Evolutionary conservation across 2,888 invertebrate species (phyloP), one percentile per base, ranked within the genome.

Genomic region (Drosophila suboccidentalis): DNA sequence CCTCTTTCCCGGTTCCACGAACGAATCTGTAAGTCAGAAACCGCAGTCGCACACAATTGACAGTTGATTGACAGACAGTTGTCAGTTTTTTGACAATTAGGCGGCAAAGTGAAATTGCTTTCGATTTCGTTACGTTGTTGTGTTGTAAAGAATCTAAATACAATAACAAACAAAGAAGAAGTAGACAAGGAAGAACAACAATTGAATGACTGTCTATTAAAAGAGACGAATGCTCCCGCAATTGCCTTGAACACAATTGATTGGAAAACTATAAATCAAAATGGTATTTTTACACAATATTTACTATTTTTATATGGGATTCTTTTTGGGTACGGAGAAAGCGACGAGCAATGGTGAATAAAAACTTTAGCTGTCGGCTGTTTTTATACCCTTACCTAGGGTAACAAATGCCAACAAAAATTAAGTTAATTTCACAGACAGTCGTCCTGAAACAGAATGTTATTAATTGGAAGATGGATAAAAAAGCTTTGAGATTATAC

Each of bases 31-130:
- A 46, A 61, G 67, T 15, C 26, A 38, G 41, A 61, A 88, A 82
- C 80, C 75, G 60, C 62, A 66, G 57, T 71, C 69, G 39, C 63
- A 60, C 54, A 74, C 85, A 89, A 85, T 89, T 87, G 88, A 78
- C 90, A 76, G 80, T 72, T 89, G 86, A 87, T 87, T 87, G 86
- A 87, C 72, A 82, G 86, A 80, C 90, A 89, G 88, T 75, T 87
- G 86, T 80, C 88, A 78, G 62, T 77, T 78, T 82, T 87, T 80
- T 80, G 86, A 89, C 90, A 89, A 87, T 87, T 75, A 80, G 78
- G 86, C 69, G 80, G 68, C 75, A 81, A 80, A 85, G 82, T 78
- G 86, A 89, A 87, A 87, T 87, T 85, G 86, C 86, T 87, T 87
- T 87, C 86, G 86, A 72, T 87, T 89, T 89, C 70, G 69, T 74